Evolutionary conservation across 2,888 invertebrate species (phyloP), one percentile per base, ranked within the genome.

Genomic region (Danaus chrysippus): DNA sequence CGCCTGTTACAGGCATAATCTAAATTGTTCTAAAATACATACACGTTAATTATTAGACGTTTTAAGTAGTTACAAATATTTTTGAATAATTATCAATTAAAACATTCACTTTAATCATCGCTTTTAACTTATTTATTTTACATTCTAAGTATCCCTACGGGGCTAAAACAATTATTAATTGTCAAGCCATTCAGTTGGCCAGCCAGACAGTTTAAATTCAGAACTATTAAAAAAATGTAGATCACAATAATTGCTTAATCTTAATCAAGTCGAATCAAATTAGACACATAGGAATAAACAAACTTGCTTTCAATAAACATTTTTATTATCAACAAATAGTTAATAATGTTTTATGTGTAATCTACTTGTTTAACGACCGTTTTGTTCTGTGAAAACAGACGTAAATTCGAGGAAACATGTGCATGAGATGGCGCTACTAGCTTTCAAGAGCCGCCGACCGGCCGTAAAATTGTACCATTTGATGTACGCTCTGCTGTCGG

Each of bases 341-440:
- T 83, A 81, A 86, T 86, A 82, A 83, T 81, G 83, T 86, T 86
- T 84, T 81, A 86, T 83, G 82, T 79, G 78, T 76, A 78, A 81
- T 82, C 82, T 84, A 83, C 79, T 80, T 79, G 83, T 82, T 91
- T 91, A 88, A 90, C 79, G 86, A 84, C 80, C 74, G 84, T 71
- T 87, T 85, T 83, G 76, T 90, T 89, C 88, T 83, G 79, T 82
- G 90, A 90, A 90, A 89, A 87, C 90, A 91, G 88, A 89, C 88
- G 82, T 87, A 80, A 84, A 81, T 91, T 89, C 90, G 81, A 88
- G 90, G 90, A 91, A 90, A 82, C 90, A 90, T 87, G 84, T 91
- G 90, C 84, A 79, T 77, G 81, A 79, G 83, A 86, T 85, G 88
- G 85, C 84, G 84, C 87, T 90, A 77, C 83, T 84, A 83, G 75